phyloP scores from a whole-genome alignment of 2,888 invertebrate species.

The Epirrita christyi region DNA sequence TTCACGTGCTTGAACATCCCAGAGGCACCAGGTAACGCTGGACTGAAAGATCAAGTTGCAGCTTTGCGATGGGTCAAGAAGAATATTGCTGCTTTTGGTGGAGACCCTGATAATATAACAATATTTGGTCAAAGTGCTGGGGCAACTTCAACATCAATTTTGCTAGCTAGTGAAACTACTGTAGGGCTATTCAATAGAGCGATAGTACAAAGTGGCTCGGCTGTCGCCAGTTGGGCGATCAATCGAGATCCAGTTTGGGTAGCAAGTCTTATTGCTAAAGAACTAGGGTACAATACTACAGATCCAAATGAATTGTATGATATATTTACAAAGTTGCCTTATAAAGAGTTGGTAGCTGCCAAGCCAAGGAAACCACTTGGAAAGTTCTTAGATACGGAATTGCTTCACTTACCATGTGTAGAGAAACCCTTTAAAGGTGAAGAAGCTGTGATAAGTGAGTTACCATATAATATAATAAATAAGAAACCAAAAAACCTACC shows the following conservation, averaged over 20 bases:
- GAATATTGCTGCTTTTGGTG: conserved; percentile 74
- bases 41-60: conserved; percentile 73
- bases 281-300: conserved; percentile 59
- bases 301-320: conserved; percentile 68
- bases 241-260: conserved; percentile 66
- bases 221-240: conserved; percentile 68
- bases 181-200: conserved; percentile 67
- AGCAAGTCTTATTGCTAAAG: conserved; percentile 66
- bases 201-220: conserved; percentile 73
- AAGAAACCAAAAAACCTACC: conserved; percentile 57
- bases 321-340: conserved; percentile 58
- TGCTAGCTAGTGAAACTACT: conserved; percentile 62
- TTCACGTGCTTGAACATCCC: conserved; percentile 71
- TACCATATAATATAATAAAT: conserved; percentile 65
- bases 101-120: conserved; percentile 73
- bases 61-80: conserved; percentile 75
- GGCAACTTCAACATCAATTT: conserved; percentile 60
- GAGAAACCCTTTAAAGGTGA: conserved; percentile 62
- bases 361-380: conserved; percentile 59
- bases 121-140: conserved; percentile 79
- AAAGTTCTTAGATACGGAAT: conserved; percentile 67
- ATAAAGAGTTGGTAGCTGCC: conserved; percentile 53
- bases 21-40: conserved; percentile 77
- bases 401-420: conserved; percentile 70
- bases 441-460: conserved; percentile 64